Evolutionary conservation across 1,140 invertebrate genomes (phyloP).

Genomic region (Diuraphis noxia): DNA sequence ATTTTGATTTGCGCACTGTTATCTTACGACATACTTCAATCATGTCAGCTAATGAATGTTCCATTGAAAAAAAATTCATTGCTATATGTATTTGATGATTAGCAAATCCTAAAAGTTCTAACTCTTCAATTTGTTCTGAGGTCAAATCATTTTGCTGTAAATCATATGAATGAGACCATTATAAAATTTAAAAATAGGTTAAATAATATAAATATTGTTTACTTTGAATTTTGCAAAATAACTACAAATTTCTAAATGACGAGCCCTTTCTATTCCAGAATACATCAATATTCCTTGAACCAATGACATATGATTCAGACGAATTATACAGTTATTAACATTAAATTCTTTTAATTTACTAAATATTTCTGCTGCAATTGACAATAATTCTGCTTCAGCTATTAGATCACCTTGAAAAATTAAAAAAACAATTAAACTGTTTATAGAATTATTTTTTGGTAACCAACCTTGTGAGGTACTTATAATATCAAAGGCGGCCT

Average conservation of each 20-base stretch:
- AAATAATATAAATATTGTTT: constrained; percentile 57
- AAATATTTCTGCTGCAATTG: constrained; percentile 76
- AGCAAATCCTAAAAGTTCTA: constrained; percentile 33
- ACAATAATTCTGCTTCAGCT: constrained; percentile 84
- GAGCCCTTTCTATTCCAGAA: constrained; percentile 76
- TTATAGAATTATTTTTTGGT: not conserved
- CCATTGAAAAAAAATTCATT: constrained; percentile 48
- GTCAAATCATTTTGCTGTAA: not conserved
- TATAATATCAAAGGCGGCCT: constrained; percentile 93
- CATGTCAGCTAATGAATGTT: constrained; percentile 8
- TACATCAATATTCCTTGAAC: constrained; percentile 78
- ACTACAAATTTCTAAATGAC: constrained; percentile 69
- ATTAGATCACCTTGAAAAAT: constrained; percentile 68
- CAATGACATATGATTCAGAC: constrained; percentile 81
- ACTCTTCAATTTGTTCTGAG: constrained; percentile 42
- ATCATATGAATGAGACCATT: not conserved
- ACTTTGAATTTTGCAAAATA: constrained; percentile 68
- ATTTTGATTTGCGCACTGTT: constrained; percentile 38
- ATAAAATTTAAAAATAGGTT: not conserved
- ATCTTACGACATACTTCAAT: constrained; percentile 47
- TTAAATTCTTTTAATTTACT: constrained; percentile 70
- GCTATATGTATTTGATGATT: constrained; percentile 44
- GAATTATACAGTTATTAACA: constrained; percentile 73
- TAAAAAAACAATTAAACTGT: not conserved
- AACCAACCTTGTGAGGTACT: constrained; percentile 59